phyloP scores from a whole-genome alignment of 1,140 invertebrate genomes.

The Drosophila arawakana region DNA sequence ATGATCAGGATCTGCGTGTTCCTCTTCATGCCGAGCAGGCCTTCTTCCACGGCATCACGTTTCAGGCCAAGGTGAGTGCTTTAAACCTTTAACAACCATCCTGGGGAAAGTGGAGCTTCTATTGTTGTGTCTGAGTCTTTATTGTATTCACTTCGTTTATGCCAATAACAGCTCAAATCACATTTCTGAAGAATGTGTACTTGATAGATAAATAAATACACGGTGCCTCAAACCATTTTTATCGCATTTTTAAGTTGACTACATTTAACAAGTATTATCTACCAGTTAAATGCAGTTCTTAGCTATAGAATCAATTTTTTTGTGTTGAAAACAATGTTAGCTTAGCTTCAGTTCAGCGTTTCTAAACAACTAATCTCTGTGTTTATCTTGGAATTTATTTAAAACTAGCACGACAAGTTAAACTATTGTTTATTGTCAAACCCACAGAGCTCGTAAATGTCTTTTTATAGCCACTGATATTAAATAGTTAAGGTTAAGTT shows the following conservation, averaged over 20 bases:
- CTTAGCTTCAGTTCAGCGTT: neutral
- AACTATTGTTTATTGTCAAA: neutral
- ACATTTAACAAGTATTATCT: too few species aligned
- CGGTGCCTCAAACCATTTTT: too few species aligned
- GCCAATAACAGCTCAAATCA: too few species aligned
- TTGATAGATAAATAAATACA: too few species aligned
- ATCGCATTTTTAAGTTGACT: too few species aligned
- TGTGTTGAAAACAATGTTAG: too few species aligned
- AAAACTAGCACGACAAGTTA: neutral
- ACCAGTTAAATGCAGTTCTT: too few species aligned
- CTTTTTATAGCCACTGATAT: neutral
- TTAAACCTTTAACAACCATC: neutral
- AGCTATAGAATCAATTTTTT: too few species aligned
- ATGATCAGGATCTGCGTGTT: constrained; percentile 97
- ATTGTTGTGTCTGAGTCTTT: too few species aligned
- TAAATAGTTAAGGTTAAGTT: neutral
- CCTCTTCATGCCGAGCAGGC: constrained; percentile 98
- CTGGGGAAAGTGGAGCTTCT: too few species aligned
- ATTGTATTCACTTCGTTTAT: too few species aligned
- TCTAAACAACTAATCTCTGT: neutral
- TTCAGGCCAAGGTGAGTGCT: constrained; percentile 96
- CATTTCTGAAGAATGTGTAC: too few species aligned
- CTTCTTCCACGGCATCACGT: constrained; percentile 98
- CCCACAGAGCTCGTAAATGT: constrained; percentile 2
- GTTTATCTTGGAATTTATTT: neutral